These are phyloP conservation scores for Drosophila koepferae DNA, from an alignment of 2,888 invertebrate species.

Conservation along the genomic window DNA sequence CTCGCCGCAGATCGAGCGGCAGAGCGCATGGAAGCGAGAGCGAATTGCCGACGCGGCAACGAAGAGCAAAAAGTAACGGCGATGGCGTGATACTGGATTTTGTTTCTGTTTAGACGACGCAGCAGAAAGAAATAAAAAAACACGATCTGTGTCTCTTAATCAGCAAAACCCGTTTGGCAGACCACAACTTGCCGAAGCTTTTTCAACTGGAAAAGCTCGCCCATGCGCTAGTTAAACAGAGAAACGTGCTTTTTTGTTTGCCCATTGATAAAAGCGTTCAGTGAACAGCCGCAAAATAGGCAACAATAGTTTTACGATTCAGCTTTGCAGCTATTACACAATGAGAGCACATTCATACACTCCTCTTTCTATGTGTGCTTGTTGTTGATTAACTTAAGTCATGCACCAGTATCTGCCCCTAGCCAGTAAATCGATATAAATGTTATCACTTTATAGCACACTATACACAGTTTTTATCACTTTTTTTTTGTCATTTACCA, in stretches of 20 bases:
- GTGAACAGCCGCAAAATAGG: slow-evolving; percentile 44
- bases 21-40: slow-evolving; percentile 15
- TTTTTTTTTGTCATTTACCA: slow-evolving; percentile 22
- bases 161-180: slow-evolving; percentile 61
- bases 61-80: slow-evolving; percentile 66
- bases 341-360: slow-evolving; percentile 13
- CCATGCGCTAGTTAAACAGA: neutral
- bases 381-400: neutral
- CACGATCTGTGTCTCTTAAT: slow-evolving; percentile 45
- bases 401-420: slow-evolving; percentile 1
- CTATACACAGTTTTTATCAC: slow-evolving; percentile 8
- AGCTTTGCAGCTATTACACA: slow-evolving; percentile 49
- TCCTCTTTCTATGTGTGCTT: neutral
- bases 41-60: slow-evolving; percentile 12
- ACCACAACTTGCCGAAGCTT: slow-evolving; percentile 39
- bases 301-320: slow-evolving; percentile 15
- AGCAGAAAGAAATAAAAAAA: slow-evolving; percentile 24
- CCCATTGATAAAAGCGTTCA: neutral
- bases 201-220: slow-evolving; percentile 72
- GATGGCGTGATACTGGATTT: slow-evolving; percentile 63
- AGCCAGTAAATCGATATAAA: slow-evolving; percentile 31
- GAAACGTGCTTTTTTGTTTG: neutral
- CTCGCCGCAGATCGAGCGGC: slow-evolving; percentile 38
- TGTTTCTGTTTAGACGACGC: slow-evolving; percentile 36
- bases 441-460: slow-evolving; percentile 24